These are phyloP conservation scores for Entomyzon cyanotis DNA, from an alignment of 2,113 vertebrate species.

Conservation along the genomic window DNA sequence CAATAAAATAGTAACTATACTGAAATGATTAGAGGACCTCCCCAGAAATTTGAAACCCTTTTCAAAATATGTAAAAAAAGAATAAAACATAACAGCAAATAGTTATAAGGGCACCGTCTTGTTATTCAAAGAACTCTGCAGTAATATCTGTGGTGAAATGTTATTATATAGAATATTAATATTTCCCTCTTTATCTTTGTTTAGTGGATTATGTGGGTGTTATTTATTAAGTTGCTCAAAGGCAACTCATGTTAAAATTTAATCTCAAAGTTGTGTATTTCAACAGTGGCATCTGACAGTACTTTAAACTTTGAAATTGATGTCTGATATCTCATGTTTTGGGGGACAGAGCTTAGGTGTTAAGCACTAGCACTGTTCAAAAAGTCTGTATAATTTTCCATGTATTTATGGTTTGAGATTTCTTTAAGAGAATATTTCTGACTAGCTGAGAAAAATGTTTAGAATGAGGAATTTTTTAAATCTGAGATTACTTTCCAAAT, in stretches of 20 bases:
- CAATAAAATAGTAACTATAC: neutral
- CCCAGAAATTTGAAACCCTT: neutral
- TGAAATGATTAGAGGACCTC: neutral
- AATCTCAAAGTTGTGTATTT: neutral
- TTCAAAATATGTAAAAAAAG: neutral
- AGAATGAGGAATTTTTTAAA: neutral
- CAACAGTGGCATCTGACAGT: neutral
- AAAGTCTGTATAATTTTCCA: neutral
- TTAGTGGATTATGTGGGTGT: neutral
- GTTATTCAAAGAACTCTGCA: neutral
- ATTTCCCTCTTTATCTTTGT: neutral
- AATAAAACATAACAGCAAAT: neutral
- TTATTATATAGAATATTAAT: neutral
- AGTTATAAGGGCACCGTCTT: neutral
- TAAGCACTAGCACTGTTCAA: neutral
- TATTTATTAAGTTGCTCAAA: neutral
- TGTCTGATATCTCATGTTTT: neutral
- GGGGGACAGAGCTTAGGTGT: rapidly evolving
- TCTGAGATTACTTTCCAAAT: neutral
- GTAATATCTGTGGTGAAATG: neutral
- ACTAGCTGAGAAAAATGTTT: neutral
- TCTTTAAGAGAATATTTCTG: neutral
- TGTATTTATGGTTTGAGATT: neutral
- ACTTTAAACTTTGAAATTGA: neutral
- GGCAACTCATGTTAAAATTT: neutral